A percentile compares a stretch with the other conserved stretches of the same genome.
phyloP scores from a whole-genome alignment of 2,113 vertebrate genomes.

The Nyctereutes procyonoides region DNA sequence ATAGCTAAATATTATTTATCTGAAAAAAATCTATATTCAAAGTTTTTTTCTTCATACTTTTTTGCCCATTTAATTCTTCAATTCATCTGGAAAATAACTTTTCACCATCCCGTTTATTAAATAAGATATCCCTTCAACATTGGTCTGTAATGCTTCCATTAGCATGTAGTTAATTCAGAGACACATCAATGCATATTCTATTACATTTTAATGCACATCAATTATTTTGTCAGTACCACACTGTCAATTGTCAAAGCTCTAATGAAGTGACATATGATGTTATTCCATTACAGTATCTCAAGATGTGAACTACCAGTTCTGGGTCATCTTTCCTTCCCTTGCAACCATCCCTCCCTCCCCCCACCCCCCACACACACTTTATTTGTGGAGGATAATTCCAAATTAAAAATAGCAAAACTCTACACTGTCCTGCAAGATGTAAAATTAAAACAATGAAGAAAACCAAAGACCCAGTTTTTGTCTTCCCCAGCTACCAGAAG shows the following conservation, averaged over 20 bases:
- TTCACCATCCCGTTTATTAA: neutral
- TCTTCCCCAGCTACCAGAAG: neutral
- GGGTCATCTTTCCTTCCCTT: neutral
- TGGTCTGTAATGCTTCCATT: neutral
- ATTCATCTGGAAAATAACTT: neutral
- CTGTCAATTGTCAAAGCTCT: neutral
- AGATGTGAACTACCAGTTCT: neutral
- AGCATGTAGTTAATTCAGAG: neutral
- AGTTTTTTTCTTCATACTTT: neutral
- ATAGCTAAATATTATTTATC: constrained; percentile 26
- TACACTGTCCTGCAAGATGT: neutral
- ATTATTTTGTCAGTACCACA: neutral
- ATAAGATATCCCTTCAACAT: neutral
- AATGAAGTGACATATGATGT: neutral
- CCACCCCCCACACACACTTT: neutral
- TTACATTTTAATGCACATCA: neutral
- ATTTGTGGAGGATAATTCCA: neutral
- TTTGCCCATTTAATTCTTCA: neutral
- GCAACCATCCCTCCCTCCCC: neutral
- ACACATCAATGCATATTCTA: neutral
- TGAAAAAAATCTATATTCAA: neutral
- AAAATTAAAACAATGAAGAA: constrained; percentile 8
- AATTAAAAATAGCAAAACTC: neutral
- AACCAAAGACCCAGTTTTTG: neutral
- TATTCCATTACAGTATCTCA: neutral